Base-by-base conservation (phyloP, 2,113 vertebrate species). In the Turdus rufiventris region DNA sequence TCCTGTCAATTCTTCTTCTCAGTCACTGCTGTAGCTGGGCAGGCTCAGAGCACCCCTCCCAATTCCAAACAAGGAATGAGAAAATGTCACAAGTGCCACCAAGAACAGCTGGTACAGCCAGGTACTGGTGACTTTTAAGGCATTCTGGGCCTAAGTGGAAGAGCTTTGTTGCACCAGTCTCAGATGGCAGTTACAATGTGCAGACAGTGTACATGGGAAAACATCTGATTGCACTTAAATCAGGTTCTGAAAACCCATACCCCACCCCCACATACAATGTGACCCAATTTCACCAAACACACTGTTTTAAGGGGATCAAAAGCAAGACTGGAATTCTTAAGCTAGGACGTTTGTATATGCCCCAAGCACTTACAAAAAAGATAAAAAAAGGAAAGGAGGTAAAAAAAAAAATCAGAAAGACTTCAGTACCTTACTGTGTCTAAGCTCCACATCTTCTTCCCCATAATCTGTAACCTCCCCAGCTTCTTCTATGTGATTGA, bases 371-470 rank as follows among this genome's bases (percentile, higher is more conserved):
- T 79, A 36, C 14, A 57, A 51, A 83, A 60, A 88, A 34, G 42
- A 67, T 31, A 26, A 58, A 84, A 82, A 36, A 65, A 16, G 4
- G 6, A 21, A 53, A 31, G 13, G 17, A 10, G 6, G 3, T 24
- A 47, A 80, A 67, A 61, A 80, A 67, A 61, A 54, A 76, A 93
- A 80, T 36, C 61, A 51, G 23, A 94, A 97, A 97, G 16, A 86
- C 95, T 97, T 95, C 96, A 95, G 97, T 99, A 99, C 99, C 99
- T 99, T 99, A 98, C 99, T 99, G 98, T 99, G 99, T 97, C 99
- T 99, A 97, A 99, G 99, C 88, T 99, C 98, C 97, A 98, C 97
- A 97, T 99, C 98, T 96, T 99, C 99, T 94, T 99, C 98, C 97
- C 98, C 99, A 97, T 99, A 99, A 98, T 98, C 98, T 98, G 99